Evolutionary conservation across 2,113 vertebrate genomes (phyloP), one percentile per base, ranked within the genome.

Genomic region (Acanthisitta chloris): DNA sequence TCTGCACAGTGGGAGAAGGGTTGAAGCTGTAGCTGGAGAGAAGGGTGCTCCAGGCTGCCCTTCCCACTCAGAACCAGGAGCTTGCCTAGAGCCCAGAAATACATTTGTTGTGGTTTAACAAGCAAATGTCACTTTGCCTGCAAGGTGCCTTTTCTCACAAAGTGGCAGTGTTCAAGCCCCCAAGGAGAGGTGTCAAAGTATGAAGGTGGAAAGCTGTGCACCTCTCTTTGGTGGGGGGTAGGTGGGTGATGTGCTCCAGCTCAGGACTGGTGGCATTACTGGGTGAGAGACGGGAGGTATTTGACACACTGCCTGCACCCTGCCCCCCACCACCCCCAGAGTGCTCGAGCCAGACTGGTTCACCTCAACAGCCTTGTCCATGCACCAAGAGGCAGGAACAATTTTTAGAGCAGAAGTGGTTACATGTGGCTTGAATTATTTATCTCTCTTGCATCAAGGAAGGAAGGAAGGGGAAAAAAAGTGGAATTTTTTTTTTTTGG

Each of bases 351-450:
- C 23, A 26, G 72, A 38, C 92, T 81, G 85, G 52, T 17, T 93
- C 59, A 69, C 65, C 86, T 86, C 91, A 95, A 51, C 61, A 87
- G 79, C 82, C 33, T 89, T 73, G 81, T 73, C 82, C 77, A 52
- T 92, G 95, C 91, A 94, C 82, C 55, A 86, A 96, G 94, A 96
- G 92, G 92, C 94, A 97, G 92, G 87, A 96, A 97, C 92, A 97
- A 96, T 97, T 98, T 98, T 98, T 97, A 96, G 97, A 98, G 97
- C 89, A 87, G 94, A 97, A 98, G 92, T 89, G 42, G 96, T 96
- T 98, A 98, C 96, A 98, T 51, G 77, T 97, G 96, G 94, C 97
- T 97, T 98, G 97, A 98, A 98, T 98, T 98, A 98, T 98, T 98
- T 98, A 98, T 98, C 90, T 96, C 31, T 81, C 91, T 90, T 97